Conservation (phyloP, 2,888 invertebrate species). For the Sinotaia quadrata region DNA sequence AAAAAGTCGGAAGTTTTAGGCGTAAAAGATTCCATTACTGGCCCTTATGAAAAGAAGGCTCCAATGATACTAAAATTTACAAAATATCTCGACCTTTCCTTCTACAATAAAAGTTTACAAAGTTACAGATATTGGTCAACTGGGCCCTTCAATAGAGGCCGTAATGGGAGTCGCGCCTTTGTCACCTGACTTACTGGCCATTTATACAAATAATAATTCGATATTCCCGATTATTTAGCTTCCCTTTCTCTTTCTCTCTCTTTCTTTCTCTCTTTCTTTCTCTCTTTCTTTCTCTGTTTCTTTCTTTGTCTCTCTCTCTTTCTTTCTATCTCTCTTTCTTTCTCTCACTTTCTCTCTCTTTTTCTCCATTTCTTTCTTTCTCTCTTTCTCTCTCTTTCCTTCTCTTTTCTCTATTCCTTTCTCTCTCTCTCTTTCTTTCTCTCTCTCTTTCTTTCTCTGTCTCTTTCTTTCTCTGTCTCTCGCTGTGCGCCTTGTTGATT, state of each 20-base stretch:
- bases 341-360: neutral
- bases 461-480: neutral
- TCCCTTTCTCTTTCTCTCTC: neutral
- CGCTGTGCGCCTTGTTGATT: neutral
- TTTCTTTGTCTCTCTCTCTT: neutral
- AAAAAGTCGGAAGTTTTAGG: too few species aligned
- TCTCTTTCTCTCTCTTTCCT: neutral
- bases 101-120: too few species aligned
- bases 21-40: too few species aligned
- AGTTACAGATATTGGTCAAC: too few species aligned
- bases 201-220: too few species aligned
- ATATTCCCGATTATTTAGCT: neutral
- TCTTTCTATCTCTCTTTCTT: neutral
- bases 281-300: neutral
- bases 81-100: too few species aligned
- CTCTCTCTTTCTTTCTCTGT: neutral
- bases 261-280: slow-evolving; percentile 2
- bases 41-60: too few species aligned
- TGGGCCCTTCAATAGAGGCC: too few species aligned
- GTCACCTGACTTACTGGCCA: too few species aligned
- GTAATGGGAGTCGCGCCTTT: too few species aligned
- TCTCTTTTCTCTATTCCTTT: neutral
- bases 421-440: slow-evolving; percentile 8
- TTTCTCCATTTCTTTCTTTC: neutral
- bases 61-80: too few species aligned